Conservation (phyloP, 2,113 vertebrate genomes). For the Burhinus bistriatus region DNA sequence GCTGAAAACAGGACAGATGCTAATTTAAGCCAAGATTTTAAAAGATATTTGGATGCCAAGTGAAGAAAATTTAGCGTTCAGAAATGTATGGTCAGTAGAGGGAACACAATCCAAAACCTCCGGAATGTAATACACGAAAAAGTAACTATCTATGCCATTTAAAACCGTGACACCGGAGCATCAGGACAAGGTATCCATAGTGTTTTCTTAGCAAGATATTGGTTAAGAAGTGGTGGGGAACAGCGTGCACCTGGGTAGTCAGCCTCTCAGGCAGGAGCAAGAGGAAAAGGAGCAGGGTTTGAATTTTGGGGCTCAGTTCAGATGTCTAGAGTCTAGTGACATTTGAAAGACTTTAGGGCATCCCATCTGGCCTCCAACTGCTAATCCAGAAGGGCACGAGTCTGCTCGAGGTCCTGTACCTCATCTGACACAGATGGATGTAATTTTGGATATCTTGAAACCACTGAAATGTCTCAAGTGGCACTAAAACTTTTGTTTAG, state of each 20-base stretch:
- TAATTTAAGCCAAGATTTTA: background rate
- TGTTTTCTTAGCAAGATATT: background rate
- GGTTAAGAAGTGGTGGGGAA: background rate
- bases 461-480: background rate
- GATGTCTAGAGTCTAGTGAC: background rate
- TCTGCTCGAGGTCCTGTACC: background rate
- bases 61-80: background rate
- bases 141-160: background rate
- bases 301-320: background rate
- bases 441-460: background rate
- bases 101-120: background rate
- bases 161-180: background rate
- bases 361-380: background rate
- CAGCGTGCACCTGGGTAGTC: background rate
- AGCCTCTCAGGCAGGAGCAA: background rate
- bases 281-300: background rate
- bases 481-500: background rate
- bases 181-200: background rate
- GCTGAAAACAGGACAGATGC: background rate
- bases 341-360: background rate
- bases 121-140: fast-evolving
- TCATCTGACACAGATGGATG: background rate
- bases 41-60: background rate
- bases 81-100: background rate
- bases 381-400: background rate